Evolutionary conservation across 2,797 vertebrate genomes (phyloP).

Genomic region (Stomatorhinus walkeri): DNA sequence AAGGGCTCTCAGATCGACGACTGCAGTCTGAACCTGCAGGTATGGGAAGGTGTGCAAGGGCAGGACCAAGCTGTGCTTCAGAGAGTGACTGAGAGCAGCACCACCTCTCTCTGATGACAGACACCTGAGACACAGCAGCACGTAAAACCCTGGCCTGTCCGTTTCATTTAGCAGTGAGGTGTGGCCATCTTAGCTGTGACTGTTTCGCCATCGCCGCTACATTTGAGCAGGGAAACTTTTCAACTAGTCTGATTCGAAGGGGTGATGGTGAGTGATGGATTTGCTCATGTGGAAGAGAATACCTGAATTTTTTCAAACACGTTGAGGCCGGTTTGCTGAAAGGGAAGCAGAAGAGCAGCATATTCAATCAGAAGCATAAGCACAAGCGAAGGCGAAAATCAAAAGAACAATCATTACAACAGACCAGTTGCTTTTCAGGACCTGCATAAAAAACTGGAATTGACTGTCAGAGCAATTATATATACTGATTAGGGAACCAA

Average conservation of each 20-base stretch:
- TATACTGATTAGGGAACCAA: not conserved
- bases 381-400: not conserved
- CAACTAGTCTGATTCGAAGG: not conserved
- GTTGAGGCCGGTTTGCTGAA: slow-evolving; percentile 31
- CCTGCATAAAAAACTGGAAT: not conserved
- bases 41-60: not conserved
- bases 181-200: not conserved
- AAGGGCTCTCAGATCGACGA: not conserved
- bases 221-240: not conserved
- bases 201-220: not conserved
- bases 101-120: not conserved
- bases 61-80: not conserved
- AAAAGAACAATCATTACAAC: not conserved
- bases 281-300: slow-evolving; percentile 19
- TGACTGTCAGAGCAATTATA: not conserved
- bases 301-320: slow-evolving; percentile 34
- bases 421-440: not conserved
- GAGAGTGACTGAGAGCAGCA: not conserved
- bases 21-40: not conserved
- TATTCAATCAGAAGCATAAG: slow-evolving; percentile 5
- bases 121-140: not conserved
- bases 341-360: slow-evolving; percentile 18
- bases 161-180: not conserved
- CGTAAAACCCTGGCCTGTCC: not conserved
- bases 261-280: not conserved